Conservation (phyloP, 2,888 invertebrate genomes). For the Subacronicta megacephala region DNA sequence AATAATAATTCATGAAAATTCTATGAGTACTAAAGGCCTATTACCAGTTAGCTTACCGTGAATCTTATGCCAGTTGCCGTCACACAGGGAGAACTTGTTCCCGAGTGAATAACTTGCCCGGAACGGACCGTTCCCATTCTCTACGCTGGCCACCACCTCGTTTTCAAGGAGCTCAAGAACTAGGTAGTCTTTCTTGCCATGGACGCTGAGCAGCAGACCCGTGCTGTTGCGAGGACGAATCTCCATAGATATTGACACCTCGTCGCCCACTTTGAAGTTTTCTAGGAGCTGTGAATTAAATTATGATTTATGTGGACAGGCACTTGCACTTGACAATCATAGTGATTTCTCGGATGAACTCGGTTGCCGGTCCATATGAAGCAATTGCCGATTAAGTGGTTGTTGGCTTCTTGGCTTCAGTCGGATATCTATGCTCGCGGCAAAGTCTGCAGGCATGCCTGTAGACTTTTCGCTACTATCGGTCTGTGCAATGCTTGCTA, state of each 20-base stretch:
- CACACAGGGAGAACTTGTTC: slow-evolving; percentile 94
- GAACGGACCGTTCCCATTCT: slow-evolving; percentile 95
- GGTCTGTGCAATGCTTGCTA: too few relatives aligned
- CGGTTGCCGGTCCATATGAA: too few relatives aligned
- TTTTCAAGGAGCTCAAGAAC: slow-evolving; percentile 97
- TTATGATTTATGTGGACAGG: too few relatives aligned
- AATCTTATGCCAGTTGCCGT: slow-evolving; percentile 98
- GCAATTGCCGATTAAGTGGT: too few relatives aligned
- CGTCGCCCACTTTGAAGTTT: slow-evolving; percentile 94
- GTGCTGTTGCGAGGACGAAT: slow-evolving; percentile 95
- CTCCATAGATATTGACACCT: slow-evolving; percentile 94
- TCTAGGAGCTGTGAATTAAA: slow-evolving; percentile 86
- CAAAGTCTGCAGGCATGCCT: too few relatives aligned
- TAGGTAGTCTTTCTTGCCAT: slow-evolving; percentile 95
- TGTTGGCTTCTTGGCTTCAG: too few relatives aligned
- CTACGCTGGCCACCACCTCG: slow-evolving; percentile 94
- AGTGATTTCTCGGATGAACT: too few relatives aligned
- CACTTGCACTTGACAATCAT: too few relatives aligned
- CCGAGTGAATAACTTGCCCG: slow-evolving; percentile 92
- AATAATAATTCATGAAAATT: too few relatives aligned
- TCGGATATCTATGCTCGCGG: too few relatives aligned
- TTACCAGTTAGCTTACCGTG: slow-evolving; percentile 86
- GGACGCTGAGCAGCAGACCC: slow-evolving; percentile 96
- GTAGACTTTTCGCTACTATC: too few relatives aligned
- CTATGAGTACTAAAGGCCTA: background rate